Percentiles rank a stretch among this genome's conserved stretches.
Evolutionary conservation across 2,797 vertebrate species (phyloP).

Genomic region (Gorsachius magnificus): DNA sequence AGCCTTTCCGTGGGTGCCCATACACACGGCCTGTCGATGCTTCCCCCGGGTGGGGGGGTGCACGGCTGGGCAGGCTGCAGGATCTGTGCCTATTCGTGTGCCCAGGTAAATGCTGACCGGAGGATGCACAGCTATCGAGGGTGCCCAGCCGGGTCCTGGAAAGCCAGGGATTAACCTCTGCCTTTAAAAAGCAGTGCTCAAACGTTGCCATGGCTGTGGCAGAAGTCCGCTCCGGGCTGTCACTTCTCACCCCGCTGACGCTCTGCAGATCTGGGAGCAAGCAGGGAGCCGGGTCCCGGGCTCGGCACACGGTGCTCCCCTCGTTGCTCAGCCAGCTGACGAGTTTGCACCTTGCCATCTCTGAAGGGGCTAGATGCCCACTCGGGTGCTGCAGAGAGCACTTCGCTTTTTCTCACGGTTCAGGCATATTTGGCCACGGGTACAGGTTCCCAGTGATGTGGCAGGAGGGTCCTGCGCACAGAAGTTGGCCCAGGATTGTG

Average conservation of each 20-base stretch:
- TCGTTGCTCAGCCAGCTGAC: background rate
- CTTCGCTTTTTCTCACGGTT: background rate
- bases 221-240: background rate
- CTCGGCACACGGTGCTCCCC: fast-evolving
- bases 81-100: fast-evolving
- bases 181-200: background rate
- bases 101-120: background rate
- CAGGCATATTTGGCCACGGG: background rate
- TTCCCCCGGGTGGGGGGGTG: fast-evolving
- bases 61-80: background rate
- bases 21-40: fast-evolving
- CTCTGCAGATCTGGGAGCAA: background rate
- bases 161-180: background rate
- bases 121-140: background rate
- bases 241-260: background rate
- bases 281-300: fast-evolving
- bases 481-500: background rate
- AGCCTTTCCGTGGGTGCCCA: background rate
- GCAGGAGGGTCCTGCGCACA: background rate
- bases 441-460: background rate
- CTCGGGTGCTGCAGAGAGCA: background rate
- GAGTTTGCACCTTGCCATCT: background rate
- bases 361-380: background rate
- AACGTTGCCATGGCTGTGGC: background rate
- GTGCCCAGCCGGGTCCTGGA: background rate